These are phyloP conservation scores for Phorcus lineatus DNA, from an alignment of 2,888 invertebrate species.

Conservation along the genomic window DNA sequence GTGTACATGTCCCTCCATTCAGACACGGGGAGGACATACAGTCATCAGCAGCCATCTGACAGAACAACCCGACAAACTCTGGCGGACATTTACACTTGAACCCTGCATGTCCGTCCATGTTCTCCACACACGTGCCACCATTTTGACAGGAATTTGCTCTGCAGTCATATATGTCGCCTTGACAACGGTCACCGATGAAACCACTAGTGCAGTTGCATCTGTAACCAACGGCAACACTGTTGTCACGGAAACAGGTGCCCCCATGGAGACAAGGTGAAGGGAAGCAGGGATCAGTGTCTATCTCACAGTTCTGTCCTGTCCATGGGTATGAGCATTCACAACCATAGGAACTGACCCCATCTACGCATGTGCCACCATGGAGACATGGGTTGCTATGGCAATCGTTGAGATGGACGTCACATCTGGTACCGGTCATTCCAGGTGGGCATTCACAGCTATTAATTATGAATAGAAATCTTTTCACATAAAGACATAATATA, in stretches of 20 bases:
- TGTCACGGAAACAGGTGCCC: constrained; percentile 61
- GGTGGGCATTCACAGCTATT: constrained; percentile 62
- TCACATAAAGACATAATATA: background rate
- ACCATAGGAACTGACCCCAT: constrained; percentile 77
- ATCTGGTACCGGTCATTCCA: constrained; percentile 74
- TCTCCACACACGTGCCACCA: constrained; percentile 84
- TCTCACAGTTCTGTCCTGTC: constrained; percentile 86
- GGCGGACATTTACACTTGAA: constrained; percentile 79
- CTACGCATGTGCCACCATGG: constrained; percentile 81
- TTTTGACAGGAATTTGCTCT: constrained; percentile 88
- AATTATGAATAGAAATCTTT: background rate
- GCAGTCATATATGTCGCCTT: constrained; percentile 61
- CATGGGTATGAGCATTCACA: constrained; percentile 88
- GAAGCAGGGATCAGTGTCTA: constrained; percentile 80
- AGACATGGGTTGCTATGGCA: constrained; percentile 95
- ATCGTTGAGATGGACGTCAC: constrained; percentile 91
- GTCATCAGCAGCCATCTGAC: constrained; percentile 37
- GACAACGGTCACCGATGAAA: constrained; percentile 63
- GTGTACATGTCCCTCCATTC: constrained; percentile 43
- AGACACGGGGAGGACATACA: constrained; percentile 50
- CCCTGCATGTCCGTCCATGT: constrained; percentile 36
- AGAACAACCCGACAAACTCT: constrained; percentile 78
- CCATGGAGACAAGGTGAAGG: constrained; percentile 65
- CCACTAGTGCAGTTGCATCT: constrained; percentile 63
- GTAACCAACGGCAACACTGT: constrained; percentile 46